phyloP scores from a whole-genome alignment of 1,140 invertebrate genomes.

The Euborellia annulipes region DNA sequence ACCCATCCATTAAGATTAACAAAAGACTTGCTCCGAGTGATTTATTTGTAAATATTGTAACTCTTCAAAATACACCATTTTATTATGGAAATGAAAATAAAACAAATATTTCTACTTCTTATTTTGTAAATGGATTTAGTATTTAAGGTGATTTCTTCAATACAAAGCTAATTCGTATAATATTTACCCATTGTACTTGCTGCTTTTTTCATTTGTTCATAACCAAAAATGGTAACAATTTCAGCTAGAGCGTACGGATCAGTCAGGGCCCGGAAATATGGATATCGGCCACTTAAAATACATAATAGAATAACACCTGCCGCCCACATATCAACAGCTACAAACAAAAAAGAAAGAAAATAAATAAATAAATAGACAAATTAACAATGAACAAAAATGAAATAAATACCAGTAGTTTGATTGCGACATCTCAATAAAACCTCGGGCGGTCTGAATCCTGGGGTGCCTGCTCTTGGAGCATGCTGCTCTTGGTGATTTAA shows the following conservation, averaged over 20 bases:
- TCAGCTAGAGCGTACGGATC: conserved; percentile 68
- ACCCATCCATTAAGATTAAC: no score
- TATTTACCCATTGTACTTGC: conserved; percentile 53
- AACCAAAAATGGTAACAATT: conserved; percentile 66
- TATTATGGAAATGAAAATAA: no score
- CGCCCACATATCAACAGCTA: conserved; percentile 80
- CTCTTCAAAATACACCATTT: no score
- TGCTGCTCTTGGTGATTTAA: conserved; percentile 32
- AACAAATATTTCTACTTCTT: no score
- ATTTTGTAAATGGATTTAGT: no score
- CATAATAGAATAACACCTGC: conserved; percentile 71
- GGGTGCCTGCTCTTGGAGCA: conserved; percentile 75
- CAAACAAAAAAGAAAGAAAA: conserved; percentile 17
- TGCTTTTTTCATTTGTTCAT: conserved; percentile 44
- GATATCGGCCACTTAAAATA: conserved; percentile 61
- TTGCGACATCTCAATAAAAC: conserved; percentile 58
- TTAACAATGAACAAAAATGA: conserved; percentile 2
- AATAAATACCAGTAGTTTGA: conserved; percentile 47
- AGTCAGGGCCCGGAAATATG: conserved; percentile 68
- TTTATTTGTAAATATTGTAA: no score
- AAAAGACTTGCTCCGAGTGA: no score
- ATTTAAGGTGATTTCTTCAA: no score
- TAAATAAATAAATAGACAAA: no score
- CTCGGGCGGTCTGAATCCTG: conserved; percentile 78
- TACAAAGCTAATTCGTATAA: no score